Evolutionary conservation across 2,888 invertebrate genomes (phyloP).

Genomic region (Dorcus parallelipipedus): DNA sequence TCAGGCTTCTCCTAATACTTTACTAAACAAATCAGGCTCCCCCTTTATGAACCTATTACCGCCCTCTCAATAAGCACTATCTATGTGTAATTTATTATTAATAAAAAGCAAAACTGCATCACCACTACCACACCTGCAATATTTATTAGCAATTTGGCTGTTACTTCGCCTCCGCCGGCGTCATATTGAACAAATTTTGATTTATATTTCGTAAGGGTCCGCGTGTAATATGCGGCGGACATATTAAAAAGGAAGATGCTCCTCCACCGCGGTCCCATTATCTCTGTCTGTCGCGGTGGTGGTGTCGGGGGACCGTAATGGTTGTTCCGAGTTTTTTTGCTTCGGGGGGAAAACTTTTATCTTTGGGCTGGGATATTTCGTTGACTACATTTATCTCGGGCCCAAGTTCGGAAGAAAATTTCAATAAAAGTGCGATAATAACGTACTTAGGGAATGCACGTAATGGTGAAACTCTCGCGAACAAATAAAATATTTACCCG

Average conservation of each 20-base stretch:
- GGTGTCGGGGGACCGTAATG: conserved; percentile 21
- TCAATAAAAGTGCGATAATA: neutral
- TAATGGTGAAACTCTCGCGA: neutral
- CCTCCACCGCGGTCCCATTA: neutral
- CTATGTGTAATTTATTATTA: neutral
- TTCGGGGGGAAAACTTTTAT: conserved; percentile 15
- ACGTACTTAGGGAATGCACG: neutral
- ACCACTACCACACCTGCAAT: too few species aligned
- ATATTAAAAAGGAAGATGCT: conserved; percentile 3
- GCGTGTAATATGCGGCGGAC: neutral
- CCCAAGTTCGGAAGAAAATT: neutral
- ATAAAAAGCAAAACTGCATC: neutral
- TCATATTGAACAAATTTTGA: neutral
- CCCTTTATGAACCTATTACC: neutral
- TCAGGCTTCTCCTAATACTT: neutral
- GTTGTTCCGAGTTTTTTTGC: conserved; percentile 25
- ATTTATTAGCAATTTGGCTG: too few species aligned
- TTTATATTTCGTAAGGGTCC: neutral
- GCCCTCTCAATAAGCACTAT: neutral
- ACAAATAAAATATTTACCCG: neutral
- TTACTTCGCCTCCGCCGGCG: neutral
- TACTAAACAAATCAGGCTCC: neutral
- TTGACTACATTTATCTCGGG: conserved; percentile 1
- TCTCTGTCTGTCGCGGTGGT: neutral
- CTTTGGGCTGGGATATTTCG: neutral